phyloP scores from a whole-genome alignment of 2,888 invertebrate species.

The Carterocephalus palaemon region DNA sequence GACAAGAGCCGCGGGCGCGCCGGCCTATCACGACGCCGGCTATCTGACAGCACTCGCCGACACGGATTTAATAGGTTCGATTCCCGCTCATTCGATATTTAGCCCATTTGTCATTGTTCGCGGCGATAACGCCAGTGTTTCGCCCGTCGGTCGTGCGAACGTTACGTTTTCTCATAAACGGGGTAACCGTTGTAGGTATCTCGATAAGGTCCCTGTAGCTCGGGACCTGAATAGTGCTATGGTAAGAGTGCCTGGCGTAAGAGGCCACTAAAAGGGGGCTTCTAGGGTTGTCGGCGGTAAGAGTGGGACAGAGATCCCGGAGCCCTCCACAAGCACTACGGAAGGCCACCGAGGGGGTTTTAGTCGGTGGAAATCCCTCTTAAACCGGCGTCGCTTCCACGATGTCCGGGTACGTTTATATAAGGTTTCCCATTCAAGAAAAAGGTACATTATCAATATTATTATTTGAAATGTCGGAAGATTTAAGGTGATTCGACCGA shows the following conservation, averaged over 20 bases:
- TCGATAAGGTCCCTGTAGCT: not conserved
- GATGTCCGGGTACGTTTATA: too few relatives aligned
- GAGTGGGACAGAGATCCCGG: too few relatives aligned
- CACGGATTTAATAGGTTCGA: constrained; percentile 31
- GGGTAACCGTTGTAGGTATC: constrained; percentile 15
- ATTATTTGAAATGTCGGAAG: too few relatives aligned
- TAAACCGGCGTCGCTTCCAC: too few relatives aligned
- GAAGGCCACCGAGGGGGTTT: too few relatives aligned
- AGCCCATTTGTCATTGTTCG: constrained; percentile 34
- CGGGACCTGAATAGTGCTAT: not conserved
- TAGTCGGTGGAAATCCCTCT: too few relatives aligned
- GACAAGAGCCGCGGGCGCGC: constrained; percentile 35
- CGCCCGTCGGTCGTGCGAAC: constrained; percentile 18
- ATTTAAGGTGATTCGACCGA: too few relatives aligned
- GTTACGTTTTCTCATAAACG: constrained; percentile 25
- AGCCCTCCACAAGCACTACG: too few relatives aligned
- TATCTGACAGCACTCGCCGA: constrained; percentile 40
- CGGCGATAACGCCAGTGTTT: constrained; percentile 20
- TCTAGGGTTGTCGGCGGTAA: too few relatives aligned
- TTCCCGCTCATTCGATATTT: constrained; percentile 30
- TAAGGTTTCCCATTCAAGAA: too few relatives aligned
- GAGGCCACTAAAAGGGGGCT: too few relatives aligned
- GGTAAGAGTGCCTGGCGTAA: not conserved
- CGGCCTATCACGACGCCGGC: constrained; percentile 49
- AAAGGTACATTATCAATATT: too few relatives aligned